Evolutionary conservation across 1,140 invertebrate species (phyloP).

Genomic region (Apis cerana): DNA sequence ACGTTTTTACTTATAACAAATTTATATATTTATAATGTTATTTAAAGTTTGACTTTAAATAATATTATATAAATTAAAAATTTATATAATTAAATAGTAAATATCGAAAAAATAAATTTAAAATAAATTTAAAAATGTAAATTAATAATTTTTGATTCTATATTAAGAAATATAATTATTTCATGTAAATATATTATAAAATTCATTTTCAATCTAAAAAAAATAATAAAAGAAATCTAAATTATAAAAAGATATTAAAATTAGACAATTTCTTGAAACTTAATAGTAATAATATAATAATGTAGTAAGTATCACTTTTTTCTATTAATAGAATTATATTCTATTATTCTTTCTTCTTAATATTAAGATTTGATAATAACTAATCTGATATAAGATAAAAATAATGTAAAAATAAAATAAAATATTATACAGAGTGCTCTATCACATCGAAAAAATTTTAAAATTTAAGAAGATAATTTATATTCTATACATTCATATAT

Average conservation of each 20-base stretch:
- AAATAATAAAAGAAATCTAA: not conserved
- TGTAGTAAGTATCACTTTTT: not conserved
- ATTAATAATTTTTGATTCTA: not conserved
- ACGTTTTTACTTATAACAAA: conserved; percentile 17
- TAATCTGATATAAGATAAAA: not conserved
- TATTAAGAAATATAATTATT: conserved; percentile 2
- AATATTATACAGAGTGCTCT: no score
- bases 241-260: not conserved
- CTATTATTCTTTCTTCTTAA: no score
- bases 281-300: not conserved
- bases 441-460: no score
- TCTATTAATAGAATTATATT: not conserved
- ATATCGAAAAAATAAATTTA: not conserved
- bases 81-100: conserved; percentile 1
- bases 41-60: not conserved
- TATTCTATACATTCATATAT: no score
- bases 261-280: not conserved
- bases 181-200: not conserved
- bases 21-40: not conserved
- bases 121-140: not conserved
- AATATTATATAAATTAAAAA: not conserved
- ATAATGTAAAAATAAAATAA: not conserved
- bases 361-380: no score
- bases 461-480: no score
- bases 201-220: not conserved